phyloP scores from a whole-genome alignment of 2,113 vertebrate species.

The Euleptes europaea region DNA sequence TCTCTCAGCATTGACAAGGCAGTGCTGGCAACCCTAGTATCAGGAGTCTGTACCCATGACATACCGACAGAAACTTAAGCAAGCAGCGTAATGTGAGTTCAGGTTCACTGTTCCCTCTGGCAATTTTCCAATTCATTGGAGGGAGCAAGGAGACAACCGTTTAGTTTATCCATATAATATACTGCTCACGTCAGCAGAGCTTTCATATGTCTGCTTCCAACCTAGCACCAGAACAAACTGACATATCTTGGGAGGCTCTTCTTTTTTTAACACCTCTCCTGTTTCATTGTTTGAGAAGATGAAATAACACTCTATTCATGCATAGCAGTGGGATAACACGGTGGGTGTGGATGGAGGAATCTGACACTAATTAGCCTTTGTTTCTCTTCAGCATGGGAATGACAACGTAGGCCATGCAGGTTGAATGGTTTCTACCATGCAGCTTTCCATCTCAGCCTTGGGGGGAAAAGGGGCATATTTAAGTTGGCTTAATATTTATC shows the following conservation, averaged over 20 bases:
- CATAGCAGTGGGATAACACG: neutral
- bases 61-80: neutral
- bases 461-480: neutral
- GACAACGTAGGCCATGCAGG: neutral
- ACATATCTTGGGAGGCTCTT: conserved; percentile 2
- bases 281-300: conserved; percentile 27
- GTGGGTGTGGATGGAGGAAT: neutral
- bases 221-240: neutral
- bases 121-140: neutral
- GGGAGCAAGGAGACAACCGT: neutral
- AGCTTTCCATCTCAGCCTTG: neutral
- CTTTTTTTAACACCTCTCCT: neutral
- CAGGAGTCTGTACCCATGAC: too few relatives aligned
- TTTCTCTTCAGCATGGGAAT: neutral
- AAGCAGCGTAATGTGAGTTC: neutral
- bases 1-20: too few relatives aligned
- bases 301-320: neutral
- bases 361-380: neutral
- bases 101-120: neutral
- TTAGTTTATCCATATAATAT: neutral
- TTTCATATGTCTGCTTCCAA: neutral
- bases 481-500: neutral
- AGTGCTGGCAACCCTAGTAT: too few relatives aligned
- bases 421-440: neutral
- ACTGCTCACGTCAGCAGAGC: neutral